Evolutionary conservation across 2,113 vertebrate species (phyloP).

Genomic region (Opisthocomus hoazin): DNA sequence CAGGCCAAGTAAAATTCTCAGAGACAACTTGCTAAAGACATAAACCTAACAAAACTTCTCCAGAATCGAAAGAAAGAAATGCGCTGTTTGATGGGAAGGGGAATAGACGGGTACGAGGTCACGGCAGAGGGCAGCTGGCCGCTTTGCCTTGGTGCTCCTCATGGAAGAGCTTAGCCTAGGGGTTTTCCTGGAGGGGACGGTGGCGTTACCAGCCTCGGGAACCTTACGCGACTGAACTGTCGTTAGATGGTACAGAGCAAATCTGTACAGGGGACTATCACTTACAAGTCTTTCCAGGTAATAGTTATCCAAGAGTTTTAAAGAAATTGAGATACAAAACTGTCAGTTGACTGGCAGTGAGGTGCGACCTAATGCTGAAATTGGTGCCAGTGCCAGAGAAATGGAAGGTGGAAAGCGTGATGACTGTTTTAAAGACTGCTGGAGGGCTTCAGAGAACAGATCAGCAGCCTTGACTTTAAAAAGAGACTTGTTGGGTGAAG

Average conservation of each 20-base stretch:
- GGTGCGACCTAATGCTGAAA: neutral
- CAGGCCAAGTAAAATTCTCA: too few species aligned
- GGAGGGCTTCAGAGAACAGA: neutral
- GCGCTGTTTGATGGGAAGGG: too few species aligned
- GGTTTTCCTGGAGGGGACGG: too few species aligned
- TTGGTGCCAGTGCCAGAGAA: neutral
- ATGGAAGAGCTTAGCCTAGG: neutral
- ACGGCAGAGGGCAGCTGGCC: too few species aligned
- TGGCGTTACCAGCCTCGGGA: neutral
- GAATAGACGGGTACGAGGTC: too few species aligned
- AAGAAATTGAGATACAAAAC: neutral
- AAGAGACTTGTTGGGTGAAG: neutral
- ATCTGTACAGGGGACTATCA: accelerated
- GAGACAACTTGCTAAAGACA: too few species aligned
- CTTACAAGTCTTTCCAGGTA: neutral
- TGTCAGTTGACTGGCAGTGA: neutral
- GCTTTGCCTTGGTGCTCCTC: accelerated
- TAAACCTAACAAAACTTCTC: too few species aligned
- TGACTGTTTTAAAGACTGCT: neutral
- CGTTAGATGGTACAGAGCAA: neutral
- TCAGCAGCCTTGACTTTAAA: neutral
- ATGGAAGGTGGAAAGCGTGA: neutral
- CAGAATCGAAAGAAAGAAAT: too few species aligned
- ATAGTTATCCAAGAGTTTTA: neutral
- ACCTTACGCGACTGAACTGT: neutral